Conservation (phyloP, 92 coral and sea anemone species). For the Phymanthus crucifer region DNA sequence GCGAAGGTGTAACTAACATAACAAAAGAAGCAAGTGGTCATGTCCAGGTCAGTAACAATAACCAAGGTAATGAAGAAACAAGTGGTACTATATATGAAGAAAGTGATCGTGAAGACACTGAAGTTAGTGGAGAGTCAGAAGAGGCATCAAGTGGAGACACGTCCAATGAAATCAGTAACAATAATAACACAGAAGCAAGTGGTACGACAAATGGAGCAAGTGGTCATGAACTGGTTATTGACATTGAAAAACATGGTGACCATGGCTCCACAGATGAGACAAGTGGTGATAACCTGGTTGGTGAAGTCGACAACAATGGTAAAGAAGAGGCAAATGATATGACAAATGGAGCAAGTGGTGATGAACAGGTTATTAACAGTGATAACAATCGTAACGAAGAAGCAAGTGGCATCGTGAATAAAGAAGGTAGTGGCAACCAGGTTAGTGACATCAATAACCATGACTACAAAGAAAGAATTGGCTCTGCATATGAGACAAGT, state of each 20-base stretch:
- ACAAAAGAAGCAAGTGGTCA: neutral
- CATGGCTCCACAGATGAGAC: neutral
- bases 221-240: too few species aligned
- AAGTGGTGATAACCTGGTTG: neutral
- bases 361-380: neutral
- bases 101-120: too few species aligned
- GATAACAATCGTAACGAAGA: neutral
- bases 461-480: neutral
- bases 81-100: too few species aligned
- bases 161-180: too few species aligned
- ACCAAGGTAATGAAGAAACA: neutral
- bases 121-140: too few species aligned
- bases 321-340: neutral
- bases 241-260: too few species aligned
- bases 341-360: neutral
- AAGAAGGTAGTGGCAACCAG: conserved; percentile 29
- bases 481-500: neutral
- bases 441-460: neutral
- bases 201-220: too few species aligned
- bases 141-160: too few species aligned
- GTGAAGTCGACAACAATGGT: neutral
- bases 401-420: conserved; percentile 12
- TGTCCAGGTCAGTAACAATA: neutral
- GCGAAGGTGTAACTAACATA: neutral
- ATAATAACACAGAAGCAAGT: too few species aligned